phyloP scores from a whole-genome alignment of 92 coral and sea anemone species.

The Blastomussa wellsi region DNA sequence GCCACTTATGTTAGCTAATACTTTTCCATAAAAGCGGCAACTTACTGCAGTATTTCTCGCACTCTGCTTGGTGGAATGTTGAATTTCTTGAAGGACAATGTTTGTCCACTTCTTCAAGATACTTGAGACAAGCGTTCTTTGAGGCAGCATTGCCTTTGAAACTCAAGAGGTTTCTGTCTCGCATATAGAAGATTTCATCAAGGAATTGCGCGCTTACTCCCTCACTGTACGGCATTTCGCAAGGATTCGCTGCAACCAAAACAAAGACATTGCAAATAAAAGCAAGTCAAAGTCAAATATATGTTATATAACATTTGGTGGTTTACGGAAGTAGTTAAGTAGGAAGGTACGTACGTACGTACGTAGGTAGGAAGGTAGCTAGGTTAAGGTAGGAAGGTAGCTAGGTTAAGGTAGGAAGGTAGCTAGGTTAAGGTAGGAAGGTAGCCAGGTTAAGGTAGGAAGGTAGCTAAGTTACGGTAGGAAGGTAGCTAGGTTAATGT shows the following conservation, averaged over 20 bases:
- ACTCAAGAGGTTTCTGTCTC: neutral
- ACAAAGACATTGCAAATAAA: neutral
- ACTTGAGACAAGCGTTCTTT: slow-evolving; percentile 59
- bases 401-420: neutral
- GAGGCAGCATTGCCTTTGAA: slow-evolving; percentile 66
- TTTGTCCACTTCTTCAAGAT: slow-evolving; percentile 48
- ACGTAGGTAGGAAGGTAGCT: neutral
- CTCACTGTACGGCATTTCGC: slow-evolving; percentile 51
- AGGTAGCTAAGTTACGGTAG: neutral
- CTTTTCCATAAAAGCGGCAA: neutral
- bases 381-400: too few relatives aligned
- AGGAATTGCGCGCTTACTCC: slow-evolving; percentile 69
- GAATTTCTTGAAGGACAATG: slow-evolving; percentile 50
- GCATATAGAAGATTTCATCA: slow-evolving; percentile 24
- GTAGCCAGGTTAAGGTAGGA: neutral
- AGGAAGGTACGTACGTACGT: neutral
- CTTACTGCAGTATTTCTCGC: slow-evolving; percentile 88
- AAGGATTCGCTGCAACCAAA: slow-evolving; percentile 50
- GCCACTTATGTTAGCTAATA: too few relatives aligned
- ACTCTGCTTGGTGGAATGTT: slow-evolving; percentile 51
- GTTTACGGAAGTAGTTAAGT: neutral
- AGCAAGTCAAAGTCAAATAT: neutral
- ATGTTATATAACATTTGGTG: too few relatives aligned
- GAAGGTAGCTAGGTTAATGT: neutral
- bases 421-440: neutral